Conservation (phyloP, 1,140 invertebrate genomes). For the Drosophila triauraria region DNA sequence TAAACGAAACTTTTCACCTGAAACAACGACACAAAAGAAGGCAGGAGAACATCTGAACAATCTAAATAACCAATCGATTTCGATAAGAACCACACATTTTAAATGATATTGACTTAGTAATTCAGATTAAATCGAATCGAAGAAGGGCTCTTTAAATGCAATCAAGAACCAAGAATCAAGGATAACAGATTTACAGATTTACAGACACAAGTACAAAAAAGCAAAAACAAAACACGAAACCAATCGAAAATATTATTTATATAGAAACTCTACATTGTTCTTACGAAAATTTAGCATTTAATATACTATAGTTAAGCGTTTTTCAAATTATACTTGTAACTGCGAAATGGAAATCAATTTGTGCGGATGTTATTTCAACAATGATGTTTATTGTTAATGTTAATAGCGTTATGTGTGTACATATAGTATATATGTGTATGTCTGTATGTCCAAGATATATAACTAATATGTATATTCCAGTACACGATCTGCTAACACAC, state of each 20-base stretch:
- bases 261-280: conserved; percentile 43
- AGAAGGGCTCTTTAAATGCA: conserved; percentile 27
- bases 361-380: conserved; percentile 17
- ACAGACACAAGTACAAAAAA: conserved; percentile 52
- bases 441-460: conserved; percentile 67
- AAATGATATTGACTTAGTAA: conserved; percentile 4
- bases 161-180: conserved; percentile 38
- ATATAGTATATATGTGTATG: conserved; percentile 38
- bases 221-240: conserved; percentile 47
- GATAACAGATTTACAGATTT: conserved; percentile 41
- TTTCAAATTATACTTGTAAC: conserved; percentile 42
- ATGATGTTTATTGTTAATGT: conserved; percentile 24
- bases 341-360: conserved; percentile 41
- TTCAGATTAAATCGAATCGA: conserved; percentile 12
- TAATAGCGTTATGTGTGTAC: conserved; percentile 37
- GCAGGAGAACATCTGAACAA: conserved; percentile 25
- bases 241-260: conserved; percentile 50
- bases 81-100: conserved; percentile 11
- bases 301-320: conserved; percentile 34
- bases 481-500: conserved; percentile 40
- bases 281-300: conserved; percentile 48
- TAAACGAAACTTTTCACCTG: conserved; percentile 36
- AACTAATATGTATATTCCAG: conserved; percentile 50
- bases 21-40: conserved; percentile 37
- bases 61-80: conserved; percentile 31